Evolutionary conservation across 2,888 invertebrate species (phyloP), one percentile per base, ranked within the genome.

Genomic region (Yponomeuta plumbellus): DNA sequence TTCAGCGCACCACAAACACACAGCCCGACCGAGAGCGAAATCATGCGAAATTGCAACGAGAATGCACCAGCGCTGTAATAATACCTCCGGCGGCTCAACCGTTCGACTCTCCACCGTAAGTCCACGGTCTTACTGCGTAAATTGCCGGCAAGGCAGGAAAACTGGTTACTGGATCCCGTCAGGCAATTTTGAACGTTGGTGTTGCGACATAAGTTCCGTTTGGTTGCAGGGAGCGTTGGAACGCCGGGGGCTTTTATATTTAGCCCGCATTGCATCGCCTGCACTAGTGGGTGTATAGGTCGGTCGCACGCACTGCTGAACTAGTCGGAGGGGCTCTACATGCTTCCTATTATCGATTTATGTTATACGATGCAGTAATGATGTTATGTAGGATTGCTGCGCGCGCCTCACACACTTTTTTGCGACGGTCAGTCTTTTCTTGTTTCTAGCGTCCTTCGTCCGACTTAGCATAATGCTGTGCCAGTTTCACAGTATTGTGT

Each of bases 1-100:
- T 91, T 91, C 91, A 91, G 81, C 89, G 89, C 89, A 90, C 90
- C 87, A 91, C 91, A 91, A 90, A 91, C 91, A 91, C 86, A 91
- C 80, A 91, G 86, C 86, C 89, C 90, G 89, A 90, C 89, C 88
- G 91, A 91, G 91, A 91, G 91, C 88, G 91, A 91, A 69, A 67
- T 67, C 62, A 67, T 66, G 56, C 66, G 66, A 66, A 90, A 90
- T 90, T 90, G 91, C 91, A 90, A 81, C 85, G 84, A 89, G 88
- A 89, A 90, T 90, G 90, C 90, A 90, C 88, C 90, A 90, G 90
- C 61, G 88, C 87, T 87, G 85, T 86, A 88, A 88, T 91, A 90
- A 90, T 89, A 88, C 83, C 81, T 52, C 44, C 44, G 44, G 77
- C 74, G 78, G 72, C 68, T 52, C 66, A 66, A 67, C 66, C 68